A percentile compares a stretch with the other conserved stretches of the same genome.
These are phyloP conservation scores for Apotomis betuletana DNA, from an alignment of 2,888 invertebrate genomes.

Conservation along the genomic window DNA sequence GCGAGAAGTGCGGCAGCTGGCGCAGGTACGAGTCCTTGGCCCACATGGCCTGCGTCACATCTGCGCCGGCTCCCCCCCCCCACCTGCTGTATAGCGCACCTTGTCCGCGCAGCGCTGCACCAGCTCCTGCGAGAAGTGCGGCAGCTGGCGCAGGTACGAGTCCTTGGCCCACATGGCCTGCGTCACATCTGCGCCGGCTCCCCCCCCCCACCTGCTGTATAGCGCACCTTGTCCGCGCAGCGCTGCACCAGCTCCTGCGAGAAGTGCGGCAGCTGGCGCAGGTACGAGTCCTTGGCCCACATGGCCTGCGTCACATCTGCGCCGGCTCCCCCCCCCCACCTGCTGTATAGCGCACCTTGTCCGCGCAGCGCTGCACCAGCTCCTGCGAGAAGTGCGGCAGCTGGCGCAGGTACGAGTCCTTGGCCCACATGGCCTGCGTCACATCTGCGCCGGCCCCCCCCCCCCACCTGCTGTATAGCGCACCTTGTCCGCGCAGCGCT, in stretches of 20 bases:
- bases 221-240: conserved; percentile 91
- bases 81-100: conserved; percentile 66
- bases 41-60: conserved; percentile 99
- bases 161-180: conserved; percentile 99
- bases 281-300: conserved; percentile 99
- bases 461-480: neutral
- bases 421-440: conserved; percentile 99
- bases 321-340: conserved; percentile 97
- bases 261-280: conserved; percentile 98
- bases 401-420: conserved; percentile 98
- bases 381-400: conserved; percentile 97
- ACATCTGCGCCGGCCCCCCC: conserved; percentile 99
- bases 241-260: conserved; percentile 93
- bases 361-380: conserved; percentile 94
- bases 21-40: conserved; percentile 98
- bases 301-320: conserved; percentile 99
- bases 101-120: conserved; percentile 96
- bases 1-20: conserved; percentile 97
- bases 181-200: conserved; percentile 99
- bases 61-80: conserved; percentile 99
- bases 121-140: conserved; percentile 95
- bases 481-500: conserved; percentile 95
- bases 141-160: conserved; percentile 97
- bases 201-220: conserved; percentile 74
- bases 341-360: conserved; percentile 84